A percentile compares a stretch with the other conserved stretches of the same genome.
These are phyloP conservation scores for Ageneiosus marmoratus DNA, from an alignment of 2,113 vertebrate species.

Conservation along the genomic window DNA sequence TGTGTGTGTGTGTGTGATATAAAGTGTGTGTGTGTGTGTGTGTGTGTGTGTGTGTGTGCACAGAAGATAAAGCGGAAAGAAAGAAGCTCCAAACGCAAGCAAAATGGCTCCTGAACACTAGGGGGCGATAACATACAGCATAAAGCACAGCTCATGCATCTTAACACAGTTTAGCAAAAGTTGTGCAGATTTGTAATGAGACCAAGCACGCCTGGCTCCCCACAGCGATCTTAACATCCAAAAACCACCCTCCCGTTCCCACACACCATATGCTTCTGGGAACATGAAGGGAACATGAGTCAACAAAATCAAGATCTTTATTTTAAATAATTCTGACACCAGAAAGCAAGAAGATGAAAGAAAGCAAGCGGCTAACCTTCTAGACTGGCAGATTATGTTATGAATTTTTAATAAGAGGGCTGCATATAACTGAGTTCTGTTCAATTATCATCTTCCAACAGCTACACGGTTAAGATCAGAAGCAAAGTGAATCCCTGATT, in stretches of 20 bases:
- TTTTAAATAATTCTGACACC: conserved; percentile 33
- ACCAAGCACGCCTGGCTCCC: conserved; percentile 15
- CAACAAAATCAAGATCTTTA: conserved; percentile 41
- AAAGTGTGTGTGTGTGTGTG: not conserved
- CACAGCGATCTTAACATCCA: conserved; percentile 15
- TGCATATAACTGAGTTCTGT: not conserved
- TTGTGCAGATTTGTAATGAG: conserved; percentile 8
- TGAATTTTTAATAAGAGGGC: not conserved
- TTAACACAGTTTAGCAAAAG: not conserved
- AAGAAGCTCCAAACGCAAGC: not conserved
- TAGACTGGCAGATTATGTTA: not conserved
- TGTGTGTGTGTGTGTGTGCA: not conserved
- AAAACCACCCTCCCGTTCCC: conserved; percentile 8
- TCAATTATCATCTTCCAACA: not conserved
- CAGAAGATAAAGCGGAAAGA: not conserved
- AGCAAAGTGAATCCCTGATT: conserved; percentile 26
- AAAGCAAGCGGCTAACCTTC: not conserved
- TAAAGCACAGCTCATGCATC: conserved; percentile 3
- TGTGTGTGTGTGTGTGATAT: not conserved
- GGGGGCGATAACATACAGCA: conserved; percentile 33
- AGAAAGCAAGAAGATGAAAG: conserved; percentile 5
- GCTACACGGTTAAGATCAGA: not conserved
- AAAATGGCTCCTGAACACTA: conserved; percentile 37
- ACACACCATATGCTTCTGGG: conserved; percentile 44
- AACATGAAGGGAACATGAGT: conserved; percentile 38